Conservation (phyloP, 2,888 invertebrate genomes). For the Eupithecia subfuscata region DNA sequence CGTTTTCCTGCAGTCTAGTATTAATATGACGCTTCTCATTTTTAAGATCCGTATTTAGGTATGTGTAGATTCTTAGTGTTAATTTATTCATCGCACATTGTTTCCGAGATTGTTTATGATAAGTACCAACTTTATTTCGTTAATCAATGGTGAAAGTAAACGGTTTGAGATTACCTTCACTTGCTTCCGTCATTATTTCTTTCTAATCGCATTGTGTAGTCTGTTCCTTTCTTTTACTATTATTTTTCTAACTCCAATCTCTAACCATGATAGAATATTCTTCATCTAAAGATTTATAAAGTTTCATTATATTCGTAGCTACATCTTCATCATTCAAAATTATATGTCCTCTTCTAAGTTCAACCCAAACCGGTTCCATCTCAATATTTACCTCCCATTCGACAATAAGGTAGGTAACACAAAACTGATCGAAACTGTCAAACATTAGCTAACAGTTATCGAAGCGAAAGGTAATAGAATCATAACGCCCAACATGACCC, state of each 20-base stretch:
- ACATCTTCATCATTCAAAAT: background rate
- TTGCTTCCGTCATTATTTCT: background rate
- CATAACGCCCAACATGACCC: slow-evolving; percentile 34
- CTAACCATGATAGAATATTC: background rate
- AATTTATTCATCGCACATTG: background rate
- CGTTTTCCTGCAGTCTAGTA: background rate
- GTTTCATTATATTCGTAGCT: background rate
- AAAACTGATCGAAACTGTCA: slow-evolving; percentile 22
- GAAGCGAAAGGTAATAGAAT: slow-evolving; percentile 39
- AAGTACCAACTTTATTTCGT: background rate
- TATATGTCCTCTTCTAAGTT: background rate
- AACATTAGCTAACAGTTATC: slow-evolving; percentile 43
- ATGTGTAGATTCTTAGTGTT: background rate
- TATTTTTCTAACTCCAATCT: background rate
- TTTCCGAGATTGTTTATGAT: background rate
- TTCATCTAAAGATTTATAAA: background rate
- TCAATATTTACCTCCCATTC: background rate
- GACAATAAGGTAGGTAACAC: background rate
- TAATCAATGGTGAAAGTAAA: slow-evolving; percentile 5
- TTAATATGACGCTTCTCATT: too few species aligned
- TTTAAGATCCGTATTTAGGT: too few species aligned
- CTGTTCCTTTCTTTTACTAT: slow-evolving; percentile 4
- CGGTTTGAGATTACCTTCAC: slow-evolving; percentile 3
- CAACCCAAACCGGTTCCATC: background rate
- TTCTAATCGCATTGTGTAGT: background rate